These are phyloP conservation scores for Archaeoteleia sp. DNA, from an alignment of 2,888 invertebrate genomes.

Conservation along the genomic window DNA sequence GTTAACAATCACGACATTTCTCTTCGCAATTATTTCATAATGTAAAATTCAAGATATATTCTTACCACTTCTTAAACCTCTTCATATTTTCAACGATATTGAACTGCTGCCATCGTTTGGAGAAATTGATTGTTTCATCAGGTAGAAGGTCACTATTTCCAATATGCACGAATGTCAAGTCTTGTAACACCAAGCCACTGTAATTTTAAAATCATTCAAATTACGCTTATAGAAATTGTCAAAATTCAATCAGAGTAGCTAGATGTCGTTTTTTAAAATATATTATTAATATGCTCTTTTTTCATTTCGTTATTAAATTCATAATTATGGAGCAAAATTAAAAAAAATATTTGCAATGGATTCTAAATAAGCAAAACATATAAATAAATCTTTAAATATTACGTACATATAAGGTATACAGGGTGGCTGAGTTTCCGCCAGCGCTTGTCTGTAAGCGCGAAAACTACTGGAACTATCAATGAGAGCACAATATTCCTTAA, in stretches of 20 bases:
- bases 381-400: conserved; percentile 9
- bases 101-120: conserved; percentile 99
- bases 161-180: conserved; percentile 98
- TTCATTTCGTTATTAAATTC: no score
- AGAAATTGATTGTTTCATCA: conserved; percentile 94
- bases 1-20: conserved; percentile 1
- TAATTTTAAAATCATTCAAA: conserved; percentile 34
- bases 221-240: no score
- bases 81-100: conserved; percentile 99
- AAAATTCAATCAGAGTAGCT: no score
- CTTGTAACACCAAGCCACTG: conserved; percentile 98
- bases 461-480: conserved; percentile 99
- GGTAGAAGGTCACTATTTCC: conserved; percentile 94
- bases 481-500: conserved; percentile 95
- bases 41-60: no score
- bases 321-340: no score
- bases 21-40: no score
- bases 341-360: conserved; percentile 2
- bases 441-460: conserved; percentile 94
- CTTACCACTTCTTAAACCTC: conserved; percentile 96
- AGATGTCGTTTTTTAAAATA: no score
- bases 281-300: no score
- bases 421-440: conserved; percentile 96
- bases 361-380: conserved; percentile 1
- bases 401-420: conserved; percentile 99